These are phyloP conservation scores for Sparus aurata DNA, from an alignment of 2,797 vertebrate genomes.

Conservation along the genomic window DNA sequence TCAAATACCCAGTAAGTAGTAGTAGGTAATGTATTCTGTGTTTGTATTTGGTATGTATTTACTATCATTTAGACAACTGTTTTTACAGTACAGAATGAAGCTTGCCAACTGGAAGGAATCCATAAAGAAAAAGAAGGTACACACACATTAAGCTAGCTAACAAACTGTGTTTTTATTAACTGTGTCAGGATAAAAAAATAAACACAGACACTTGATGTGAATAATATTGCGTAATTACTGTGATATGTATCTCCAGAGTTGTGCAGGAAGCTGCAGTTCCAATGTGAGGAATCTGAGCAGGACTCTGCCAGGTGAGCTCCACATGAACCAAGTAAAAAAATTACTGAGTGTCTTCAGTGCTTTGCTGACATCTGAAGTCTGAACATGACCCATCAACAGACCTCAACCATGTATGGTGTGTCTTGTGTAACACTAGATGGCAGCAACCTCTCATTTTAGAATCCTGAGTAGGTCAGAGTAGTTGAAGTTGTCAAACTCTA, in stretches of 20 bases:
- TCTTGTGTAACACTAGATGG: constrained; percentile 68
- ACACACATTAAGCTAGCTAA: not conserved
- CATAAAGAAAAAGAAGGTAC: constrained; percentile 84
- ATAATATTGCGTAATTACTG: not conserved
- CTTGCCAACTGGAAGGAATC: constrained; percentile 69
- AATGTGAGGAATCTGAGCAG: constrained; percentile 80
- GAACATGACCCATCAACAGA: not conserved
- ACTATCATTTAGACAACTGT: not conserved
- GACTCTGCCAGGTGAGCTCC: constrained; percentile 76
- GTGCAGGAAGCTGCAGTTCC: constrained; percentile 78
- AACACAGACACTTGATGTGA: not conserved
- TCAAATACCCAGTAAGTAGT: not conserved
- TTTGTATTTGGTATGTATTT: not conserved
- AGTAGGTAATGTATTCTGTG: not conserved
- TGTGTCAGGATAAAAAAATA: not conserved
- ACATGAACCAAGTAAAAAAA: not conserved
- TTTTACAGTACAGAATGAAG: constrained; percentile 76
- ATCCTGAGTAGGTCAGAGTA: not conserved
- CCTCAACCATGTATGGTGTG: not conserved
- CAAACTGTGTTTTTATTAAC: not conserved
- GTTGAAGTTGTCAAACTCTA: not conserved
- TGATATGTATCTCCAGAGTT: constrained; percentile 66
- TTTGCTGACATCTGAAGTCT: no score
- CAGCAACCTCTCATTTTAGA: constrained; percentile 34
- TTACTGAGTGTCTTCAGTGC: not conserved